Base-by-base conservation (phyloP, 2,888 invertebrate species). In the Fragum sueziense region DNA sequence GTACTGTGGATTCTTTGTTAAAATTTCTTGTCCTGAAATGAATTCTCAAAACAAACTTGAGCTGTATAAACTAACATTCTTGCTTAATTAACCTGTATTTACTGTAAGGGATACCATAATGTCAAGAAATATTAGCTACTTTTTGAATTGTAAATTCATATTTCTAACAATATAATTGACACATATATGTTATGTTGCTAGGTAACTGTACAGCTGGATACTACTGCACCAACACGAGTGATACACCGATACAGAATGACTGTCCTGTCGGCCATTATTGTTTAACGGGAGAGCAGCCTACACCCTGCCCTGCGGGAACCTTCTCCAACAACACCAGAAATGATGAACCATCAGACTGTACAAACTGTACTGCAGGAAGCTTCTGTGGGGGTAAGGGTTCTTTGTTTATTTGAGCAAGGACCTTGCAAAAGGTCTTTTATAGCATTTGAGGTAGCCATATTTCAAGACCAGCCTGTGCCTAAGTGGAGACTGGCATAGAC, bases 261-360 rank as follows among this genome's bases (percentile, higher is more conserved):
- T 92, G 92, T 84, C 92, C 92, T 0, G 80, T 81, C 6, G 92
- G 92, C 34, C 84, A 87, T 76, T 92, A 90, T 82, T 92, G 92
- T 84, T 85, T 82, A n/a, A 78, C 75, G 31, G 92, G 91, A n/a
- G 88, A 90, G 25, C 85, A 86, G 41, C 92, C 92, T 0, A 79
- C 73, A 27, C 81, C 83, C 3, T 92, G 92, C 79, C 91, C 91
- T 9, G 87, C 91, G 1, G 92, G 92, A 54, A 92, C 92, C 0
- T 92, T 88, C 81, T 88, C 90, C 59, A 85, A 85, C 74, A 79
- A 83, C 17, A 78, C 85, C n/a, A 80, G 87, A 54, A 90, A 89
- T 67, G 65, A 82, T 31, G 84, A 85, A 2, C 70, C 80, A 6
- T 54, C 75, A 0, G 88, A 90, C 77, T 91, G 91, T 72, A 73